Evolutionary conservation across 2,888 invertebrate genomes (phyloP).

Genomic region (Eudemis profundana): DNA sequence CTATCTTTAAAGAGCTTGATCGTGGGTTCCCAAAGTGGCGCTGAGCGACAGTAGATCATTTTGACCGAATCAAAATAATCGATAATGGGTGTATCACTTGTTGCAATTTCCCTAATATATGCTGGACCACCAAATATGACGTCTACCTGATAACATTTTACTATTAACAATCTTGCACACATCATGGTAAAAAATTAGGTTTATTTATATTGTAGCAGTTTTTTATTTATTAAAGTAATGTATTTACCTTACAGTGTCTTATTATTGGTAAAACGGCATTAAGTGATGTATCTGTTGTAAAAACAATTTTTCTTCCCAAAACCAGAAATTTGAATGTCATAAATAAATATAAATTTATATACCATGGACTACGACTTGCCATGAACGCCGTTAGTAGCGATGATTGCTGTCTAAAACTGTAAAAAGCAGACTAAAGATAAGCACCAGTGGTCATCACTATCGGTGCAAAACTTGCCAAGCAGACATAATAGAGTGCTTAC

Average conservation of each 20-base stretch:
- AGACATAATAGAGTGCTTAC: too few species aligned
- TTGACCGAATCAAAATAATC: slow-evolving; percentile 21
- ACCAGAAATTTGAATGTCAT: slow-evolving; percentile 22
- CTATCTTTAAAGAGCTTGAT: slow-evolving; percentile 13
- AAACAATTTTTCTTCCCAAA: slow-evolving; percentile 27
- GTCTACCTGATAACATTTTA: slow-evolving; percentile 11
- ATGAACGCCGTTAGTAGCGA: slow-evolving; percentile 14
- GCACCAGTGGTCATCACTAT: too few species aligned
- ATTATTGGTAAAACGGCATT: not conserved
- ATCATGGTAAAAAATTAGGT: too few species aligned
- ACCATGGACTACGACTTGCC: not conserved
- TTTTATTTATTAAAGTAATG: too few species aligned
- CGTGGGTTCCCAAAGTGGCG: slow-evolving; percentile 4
- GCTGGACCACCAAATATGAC: slow-evolving; percentile 10
- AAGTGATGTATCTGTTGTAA: not conserved
- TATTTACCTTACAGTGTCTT: slow-evolving; percentile 12
- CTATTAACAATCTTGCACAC: not conserved
- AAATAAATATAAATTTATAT: not conserved
- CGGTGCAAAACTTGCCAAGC: not conserved
- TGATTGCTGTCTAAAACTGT: not conserved
- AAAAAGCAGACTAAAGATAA: too few species aligned
- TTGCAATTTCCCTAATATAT: not conserved
- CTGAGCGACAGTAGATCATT: slow-evolving; percentile 21
- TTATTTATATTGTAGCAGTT: not conserved
- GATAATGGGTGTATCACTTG: not conserved